Percentiles rank a stretch among this genome's conserved stretches.
phyloP scores from a whole-genome alignment of 2,113 vertebrate genomes.

The Mormyrus lacerda region DNA sequence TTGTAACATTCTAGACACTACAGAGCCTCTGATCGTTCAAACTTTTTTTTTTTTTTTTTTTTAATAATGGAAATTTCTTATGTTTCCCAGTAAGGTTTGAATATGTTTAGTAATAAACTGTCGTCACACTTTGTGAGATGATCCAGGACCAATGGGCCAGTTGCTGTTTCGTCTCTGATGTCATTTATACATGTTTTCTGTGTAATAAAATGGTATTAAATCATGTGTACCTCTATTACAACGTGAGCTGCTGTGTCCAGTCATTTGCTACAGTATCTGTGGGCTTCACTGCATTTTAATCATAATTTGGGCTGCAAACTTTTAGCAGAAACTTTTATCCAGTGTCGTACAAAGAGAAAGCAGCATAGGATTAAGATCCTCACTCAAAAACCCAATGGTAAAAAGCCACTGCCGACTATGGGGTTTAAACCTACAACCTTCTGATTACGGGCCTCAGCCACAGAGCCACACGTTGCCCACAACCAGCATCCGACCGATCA shows the following conservation, averaged over 20 bases:
- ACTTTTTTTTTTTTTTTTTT: not conserved
- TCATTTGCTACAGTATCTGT: not conserved
- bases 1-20: not conserved
- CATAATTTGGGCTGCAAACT: not conserved
- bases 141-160: slow-evolving; percentile 7
- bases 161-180: slow-evolving; percentile 8
- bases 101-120: not conserved
- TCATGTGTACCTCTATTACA: not conserved
- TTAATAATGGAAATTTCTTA: not conserved
- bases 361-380: not conserved
- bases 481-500: not conserved
- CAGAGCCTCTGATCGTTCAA: not conserved
- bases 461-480: not conserved
- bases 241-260: not conserved
- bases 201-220: slow-evolving; percentile 24
- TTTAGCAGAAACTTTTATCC: not conserved
- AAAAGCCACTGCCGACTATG: not conserved
- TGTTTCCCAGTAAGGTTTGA: not conserved
- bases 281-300: not conserved
- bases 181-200: slow-evolving; percentile 10
- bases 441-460: not conserved
- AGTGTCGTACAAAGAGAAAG: not conserved
- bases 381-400: not conserved
- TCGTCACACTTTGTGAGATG: slow-evolving; percentile 12
- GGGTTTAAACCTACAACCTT: not conserved